Conservation (phyloP, 2,888 invertebrate species). For the Noctua janthe region DNA sequence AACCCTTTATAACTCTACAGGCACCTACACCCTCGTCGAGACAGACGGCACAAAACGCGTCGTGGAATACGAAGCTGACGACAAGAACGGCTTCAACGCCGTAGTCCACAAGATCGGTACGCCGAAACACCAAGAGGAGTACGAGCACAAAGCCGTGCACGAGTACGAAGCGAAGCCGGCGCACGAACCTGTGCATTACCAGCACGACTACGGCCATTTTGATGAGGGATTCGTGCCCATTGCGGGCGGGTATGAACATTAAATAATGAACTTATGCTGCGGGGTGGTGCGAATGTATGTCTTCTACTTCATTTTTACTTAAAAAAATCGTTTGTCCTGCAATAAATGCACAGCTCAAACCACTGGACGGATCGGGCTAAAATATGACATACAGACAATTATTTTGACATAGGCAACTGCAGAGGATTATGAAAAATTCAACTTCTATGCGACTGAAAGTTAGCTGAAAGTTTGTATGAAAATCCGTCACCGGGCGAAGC, state of each 20-base stretch:
- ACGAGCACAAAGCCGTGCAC: conserved; percentile 60
- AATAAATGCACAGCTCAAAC: not conserved
- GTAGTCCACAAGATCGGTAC: conserved; percentile 90
- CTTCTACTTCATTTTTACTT: not conserved
- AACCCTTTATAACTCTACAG: conserved; percentile 71
- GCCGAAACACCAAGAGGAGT: conserved; percentile 79
- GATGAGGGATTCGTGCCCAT: conserved; percentile 83
- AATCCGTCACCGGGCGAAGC: not conserved
- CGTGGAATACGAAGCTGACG: conserved; percentile 91
- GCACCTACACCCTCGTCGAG: conserved; percentile 90
- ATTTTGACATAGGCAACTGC: not conserved
- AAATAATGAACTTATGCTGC: conserved; percentile 35
- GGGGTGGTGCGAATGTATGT: conserved; percentile 32
- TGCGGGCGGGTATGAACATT: conserved; percentile 78
- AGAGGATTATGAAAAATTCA: not conserved
- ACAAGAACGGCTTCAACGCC: conserved; percentile 91
- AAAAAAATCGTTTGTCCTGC: not conserved
- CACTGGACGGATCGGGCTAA: not conserved
- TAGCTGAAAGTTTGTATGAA: not conserved
- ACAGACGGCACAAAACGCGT: conserved; percentile 91
- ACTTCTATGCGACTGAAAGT: not conserved
- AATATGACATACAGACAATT: not conserved
- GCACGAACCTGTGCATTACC: conserved; percentile 73
- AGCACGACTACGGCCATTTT: conserved; percentile 76
- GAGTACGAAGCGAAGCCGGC: conserved; percentile 69